Conservation (phyloP, 2,888 invertebrate species). For the Apotomis turbidana region DNA sequence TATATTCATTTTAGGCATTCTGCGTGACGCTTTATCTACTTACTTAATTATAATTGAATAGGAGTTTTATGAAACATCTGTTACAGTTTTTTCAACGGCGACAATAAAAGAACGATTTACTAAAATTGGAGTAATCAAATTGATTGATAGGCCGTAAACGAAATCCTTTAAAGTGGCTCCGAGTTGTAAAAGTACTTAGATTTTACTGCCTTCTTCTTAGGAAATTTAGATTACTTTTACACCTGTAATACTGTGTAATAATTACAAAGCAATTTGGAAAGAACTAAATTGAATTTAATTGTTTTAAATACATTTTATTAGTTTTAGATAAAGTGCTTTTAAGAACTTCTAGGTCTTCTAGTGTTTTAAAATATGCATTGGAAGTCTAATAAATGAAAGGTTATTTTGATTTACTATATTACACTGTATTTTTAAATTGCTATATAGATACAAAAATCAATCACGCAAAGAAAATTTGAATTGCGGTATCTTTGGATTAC, state of each 20-base stretch:
- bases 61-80: not conserved
- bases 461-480: no score
- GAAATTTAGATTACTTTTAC: conserved; percentile 14
- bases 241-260: conserved; percentile 1
- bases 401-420: no score
- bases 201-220: conserved; percentile 26
- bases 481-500: no score
- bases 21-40: no score
- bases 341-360: no score
- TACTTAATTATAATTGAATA: no score
- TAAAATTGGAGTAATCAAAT: conserved; percentile 49
- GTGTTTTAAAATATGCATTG: no score
- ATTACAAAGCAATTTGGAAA: not conserved
- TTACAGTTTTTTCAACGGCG: conserved; percentile 14
- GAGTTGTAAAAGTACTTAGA: conserved; percentile 9
- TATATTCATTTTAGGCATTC: no score
- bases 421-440: no score
- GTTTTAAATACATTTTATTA: not conserved
- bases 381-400: no score
- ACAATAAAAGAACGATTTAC: conserved; percentile 29
- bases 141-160: conserved; percentile 48
- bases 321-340: not conserved
- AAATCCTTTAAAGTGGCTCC: conserved; percentile 47
- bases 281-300: not conserved
- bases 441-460: no score